phyloP scores from a whole-genome alignment of 2,113 vertebrate species.

The Crotalus viridis region DNA sequence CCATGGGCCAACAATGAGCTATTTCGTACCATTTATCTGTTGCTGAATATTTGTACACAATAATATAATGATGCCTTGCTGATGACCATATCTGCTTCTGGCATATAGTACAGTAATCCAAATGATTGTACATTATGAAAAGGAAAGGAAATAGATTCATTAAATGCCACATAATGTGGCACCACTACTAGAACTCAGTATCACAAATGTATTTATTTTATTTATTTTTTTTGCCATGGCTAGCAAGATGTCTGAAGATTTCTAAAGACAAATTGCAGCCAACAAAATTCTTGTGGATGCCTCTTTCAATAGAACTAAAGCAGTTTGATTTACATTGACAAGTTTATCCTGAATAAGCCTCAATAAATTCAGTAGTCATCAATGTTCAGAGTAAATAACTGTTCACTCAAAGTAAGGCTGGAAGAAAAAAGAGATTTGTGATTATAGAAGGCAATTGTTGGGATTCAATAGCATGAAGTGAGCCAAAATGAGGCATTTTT shows the following conservation, averaged over 20 bases:
- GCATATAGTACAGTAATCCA: background rate
- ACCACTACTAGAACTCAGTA: background rate
- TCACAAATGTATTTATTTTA: background rate
- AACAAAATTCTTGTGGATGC: conserved; percentile 1
- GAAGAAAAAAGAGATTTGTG: background rate
- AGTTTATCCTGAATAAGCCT: background rate
- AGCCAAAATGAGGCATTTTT: conserved; percentile 17
- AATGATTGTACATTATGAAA: background rate
- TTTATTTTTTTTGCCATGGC: background rate
- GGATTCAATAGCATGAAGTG: conserved; percentile 1
- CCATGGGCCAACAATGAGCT: background rate
- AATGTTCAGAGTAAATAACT: background rate
- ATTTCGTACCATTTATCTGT: background rate
- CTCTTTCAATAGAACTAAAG: background rate
- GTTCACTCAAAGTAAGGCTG: conserved; percentile 8
- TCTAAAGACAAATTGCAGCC: background rate
- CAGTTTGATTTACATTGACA: background rate
- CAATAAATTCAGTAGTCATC: background rate
- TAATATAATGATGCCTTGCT: background rate
- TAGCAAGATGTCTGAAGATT: background rate
- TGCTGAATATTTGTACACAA: background rate
- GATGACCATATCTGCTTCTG: background rate
- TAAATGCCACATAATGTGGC: background rate
- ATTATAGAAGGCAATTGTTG: background rate
- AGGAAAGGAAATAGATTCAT: background rate